phyloP scores from a whole-genome alignment of 2,797 vertebrate species.

The Lophotriccus pileatus region DNA sequence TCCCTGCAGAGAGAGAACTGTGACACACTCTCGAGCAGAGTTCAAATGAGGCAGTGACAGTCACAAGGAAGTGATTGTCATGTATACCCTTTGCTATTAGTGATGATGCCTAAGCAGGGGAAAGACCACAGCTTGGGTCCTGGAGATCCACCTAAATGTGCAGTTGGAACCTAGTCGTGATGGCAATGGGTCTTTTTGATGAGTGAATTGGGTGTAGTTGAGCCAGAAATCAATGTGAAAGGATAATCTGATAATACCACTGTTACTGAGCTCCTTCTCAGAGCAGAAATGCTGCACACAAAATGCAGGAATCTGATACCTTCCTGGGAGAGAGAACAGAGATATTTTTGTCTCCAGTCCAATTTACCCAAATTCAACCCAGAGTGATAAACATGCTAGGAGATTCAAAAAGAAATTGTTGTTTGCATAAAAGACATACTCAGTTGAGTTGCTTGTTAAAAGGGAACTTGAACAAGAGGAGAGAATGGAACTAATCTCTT shows the following conservation, averaged over 20 bases:
- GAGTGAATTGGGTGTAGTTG: neutral
- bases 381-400: neutral
- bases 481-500: neutral
- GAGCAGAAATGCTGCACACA: neutral
- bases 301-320: neutral
- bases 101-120: neutral
- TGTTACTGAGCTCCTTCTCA: neutral
- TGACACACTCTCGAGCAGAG: accelerated
- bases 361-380: neutral
- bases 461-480: neutral
- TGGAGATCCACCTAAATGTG: neutral
- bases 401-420: neutral
- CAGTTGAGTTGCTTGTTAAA: neutral
- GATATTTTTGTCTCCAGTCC: neutral
- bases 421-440: neutral
- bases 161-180: neutral
- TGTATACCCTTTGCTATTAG: neutral
- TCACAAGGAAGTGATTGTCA: neutral
- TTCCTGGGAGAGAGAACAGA: neutral
- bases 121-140: neutral
- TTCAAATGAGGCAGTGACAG: accelerated
- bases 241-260: neutral
- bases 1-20: neutral
- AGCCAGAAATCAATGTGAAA: neutral
- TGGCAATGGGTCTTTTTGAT: neutral